Evolutionary conservation across 1,140 invertebrate species (phyloP).

Genomic region (Anthonomus grandis): DNA sequence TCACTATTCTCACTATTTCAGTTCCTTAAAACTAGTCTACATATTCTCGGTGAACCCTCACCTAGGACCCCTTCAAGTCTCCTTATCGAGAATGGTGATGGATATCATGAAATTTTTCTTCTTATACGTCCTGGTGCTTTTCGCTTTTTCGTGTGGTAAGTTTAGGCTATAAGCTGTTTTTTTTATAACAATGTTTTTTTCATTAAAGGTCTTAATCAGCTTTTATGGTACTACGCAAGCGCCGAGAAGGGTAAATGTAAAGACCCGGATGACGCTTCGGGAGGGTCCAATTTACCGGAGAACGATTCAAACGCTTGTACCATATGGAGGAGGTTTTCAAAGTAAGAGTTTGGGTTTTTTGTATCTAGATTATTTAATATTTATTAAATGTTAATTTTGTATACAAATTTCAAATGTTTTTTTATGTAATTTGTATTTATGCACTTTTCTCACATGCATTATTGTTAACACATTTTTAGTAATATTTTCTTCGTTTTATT

Average conservation of each 20-base stretch:
- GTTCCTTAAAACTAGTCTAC: conserved; percentile 96
- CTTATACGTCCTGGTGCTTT: conserved; percentile 91
- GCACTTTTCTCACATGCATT: too few species aligned
- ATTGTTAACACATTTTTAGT: too few species aligned
- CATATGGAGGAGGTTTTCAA: conserved; percentile 87
- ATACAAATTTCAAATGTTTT: too few species aligned
- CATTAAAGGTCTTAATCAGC: conserved; percentile 54
- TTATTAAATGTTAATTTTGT: too few species aligned
- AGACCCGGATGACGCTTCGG: conserved; percentile 47
- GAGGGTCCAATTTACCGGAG: conserved; percentile 41
- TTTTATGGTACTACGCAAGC: conserved; percentile 96
- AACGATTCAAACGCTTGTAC: conserved; percentile 79
- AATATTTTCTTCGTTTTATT: too few species aligned
- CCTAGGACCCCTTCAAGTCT: conserved; percentile 95
- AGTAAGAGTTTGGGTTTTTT: too few species aligned
- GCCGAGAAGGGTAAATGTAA: conserved; percentile 81
- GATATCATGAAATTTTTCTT: conserved; percentile 98
- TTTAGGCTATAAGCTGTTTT: conserved; percentile 25
- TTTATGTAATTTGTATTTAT: too few species aligned
- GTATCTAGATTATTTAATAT: too few species aligned
- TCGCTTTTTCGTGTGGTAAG: conserved; percentile 95
- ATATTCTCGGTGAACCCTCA: conserved; percentile 99
- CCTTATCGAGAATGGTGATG: conserved; percentile 94
- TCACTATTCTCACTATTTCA: too few species aligned
- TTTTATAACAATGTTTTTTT: background rate